Conservation (phyloP, 2,888 invertebrate genomes). For the Machimus atricapillus region DNA sequence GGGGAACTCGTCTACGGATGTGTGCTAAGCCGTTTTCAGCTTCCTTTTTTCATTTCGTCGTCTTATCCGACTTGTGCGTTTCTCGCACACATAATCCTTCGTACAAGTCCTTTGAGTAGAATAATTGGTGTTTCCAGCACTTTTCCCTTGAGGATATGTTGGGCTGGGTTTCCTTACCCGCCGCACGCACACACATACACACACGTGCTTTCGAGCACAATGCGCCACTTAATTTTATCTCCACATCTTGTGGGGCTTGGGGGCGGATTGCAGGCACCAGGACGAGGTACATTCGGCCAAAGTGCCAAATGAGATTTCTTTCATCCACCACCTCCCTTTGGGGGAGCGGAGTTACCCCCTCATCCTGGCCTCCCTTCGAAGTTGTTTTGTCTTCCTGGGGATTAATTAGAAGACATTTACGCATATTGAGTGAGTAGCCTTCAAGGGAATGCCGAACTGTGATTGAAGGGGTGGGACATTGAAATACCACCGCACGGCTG, state of each 20-base stretch:
- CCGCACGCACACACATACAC: not conserved
- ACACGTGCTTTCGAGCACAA: not conserved
- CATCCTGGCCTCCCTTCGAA: not conserved
- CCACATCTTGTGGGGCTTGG: not conserved
- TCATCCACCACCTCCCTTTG: not conserved
- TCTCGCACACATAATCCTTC: constrained; percentile 34
- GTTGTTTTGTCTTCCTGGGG: constrained; percentile 32
- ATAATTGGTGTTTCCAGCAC: constrained; percentile 41
- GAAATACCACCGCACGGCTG: not conserved
- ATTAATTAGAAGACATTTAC: constrained; percentile 40
- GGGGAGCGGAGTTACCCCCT: not conserved
- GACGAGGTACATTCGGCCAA: not conserved
- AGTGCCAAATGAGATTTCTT: constrained; percentile 41
- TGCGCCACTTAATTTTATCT: constrained; percentile 39
- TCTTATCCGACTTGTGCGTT: constrained; percentile 34
- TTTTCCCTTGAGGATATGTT: not conserved
- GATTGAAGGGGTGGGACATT: constrained; percentile 9
- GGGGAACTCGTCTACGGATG: constrained; percentile 16
- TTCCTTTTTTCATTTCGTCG: constrained; percentile 37
- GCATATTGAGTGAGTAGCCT: constrained; percentile 35
- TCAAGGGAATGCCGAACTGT: constrained; percentile 31
- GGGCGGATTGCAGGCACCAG: not conserved
- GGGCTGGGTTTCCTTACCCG: not conserved
- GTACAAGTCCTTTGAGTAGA: constrained; percentile 34
- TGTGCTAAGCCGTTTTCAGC: constrained; percentile 40